Conservation (phyloP, 2,888 invertebrate species). For the Aquatica leii region DNA sequence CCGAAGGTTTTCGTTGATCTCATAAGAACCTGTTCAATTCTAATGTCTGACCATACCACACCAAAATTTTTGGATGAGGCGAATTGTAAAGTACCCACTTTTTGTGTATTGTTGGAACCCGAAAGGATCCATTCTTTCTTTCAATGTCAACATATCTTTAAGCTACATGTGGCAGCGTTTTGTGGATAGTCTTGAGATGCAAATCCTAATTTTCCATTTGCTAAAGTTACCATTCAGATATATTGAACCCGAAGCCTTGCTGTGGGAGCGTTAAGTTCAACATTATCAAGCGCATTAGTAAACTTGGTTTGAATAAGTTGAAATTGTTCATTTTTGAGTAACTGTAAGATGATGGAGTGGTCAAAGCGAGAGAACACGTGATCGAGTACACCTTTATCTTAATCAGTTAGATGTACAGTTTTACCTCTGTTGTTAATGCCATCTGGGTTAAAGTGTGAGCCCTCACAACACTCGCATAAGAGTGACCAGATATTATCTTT, state of each 20-base stretch:
- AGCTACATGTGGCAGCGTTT: slow-evolving; percentile 20
- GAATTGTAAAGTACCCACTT: slow-evolving; percentile 35
- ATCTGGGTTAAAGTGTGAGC: slow-evolving; percentile 20
- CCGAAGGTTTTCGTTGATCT: slow-evolving; percentile 42
- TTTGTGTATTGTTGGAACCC: slow-evolving; percentile 14
- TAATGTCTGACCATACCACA: slow-evolving; percentile 45
- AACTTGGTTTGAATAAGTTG: no score
- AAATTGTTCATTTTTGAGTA: no score
- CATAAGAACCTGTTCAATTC: slow-evolving; percentile 51
- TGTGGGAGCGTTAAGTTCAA: no score
- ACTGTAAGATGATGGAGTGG: no score
- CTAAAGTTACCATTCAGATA: no score
- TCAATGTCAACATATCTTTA: slow-evolving; percentile 26
- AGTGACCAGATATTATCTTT: slow-evolving; percentile 48
- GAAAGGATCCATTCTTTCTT: slow-evolving; percentile 4
- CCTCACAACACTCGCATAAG: slow-evolving; percentile 41
- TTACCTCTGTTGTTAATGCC: slow-evolving; percentile 8
- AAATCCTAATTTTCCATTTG: background rate
- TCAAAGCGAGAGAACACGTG: no score
- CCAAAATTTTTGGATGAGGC: no score
- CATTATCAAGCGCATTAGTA: no score
- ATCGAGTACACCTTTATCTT: no score
- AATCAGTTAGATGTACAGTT: background rate
- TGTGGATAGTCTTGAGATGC: background rate
- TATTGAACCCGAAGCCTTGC: no score